phyloP scores from a whole-genome alignment of 1,140 invertebrate genomes.

The Leguminivora glycinivorella region DNA sequence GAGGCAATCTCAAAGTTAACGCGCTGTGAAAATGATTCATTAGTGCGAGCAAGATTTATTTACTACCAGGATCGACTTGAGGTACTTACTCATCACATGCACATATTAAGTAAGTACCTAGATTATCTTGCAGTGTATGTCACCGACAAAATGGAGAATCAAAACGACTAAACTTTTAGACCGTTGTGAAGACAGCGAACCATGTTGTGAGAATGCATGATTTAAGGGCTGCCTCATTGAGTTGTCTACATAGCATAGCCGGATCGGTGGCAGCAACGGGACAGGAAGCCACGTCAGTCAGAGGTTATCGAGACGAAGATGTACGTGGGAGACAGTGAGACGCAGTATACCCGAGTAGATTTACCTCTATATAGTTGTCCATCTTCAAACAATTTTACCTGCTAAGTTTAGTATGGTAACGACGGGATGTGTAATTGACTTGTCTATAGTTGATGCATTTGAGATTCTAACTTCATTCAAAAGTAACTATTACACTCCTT shows the following conservation, averaged over 20 bases:
- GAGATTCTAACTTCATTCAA: too few relatives aligned
- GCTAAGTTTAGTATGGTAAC: neutral
- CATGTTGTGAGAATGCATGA: conserved; percentile 22
- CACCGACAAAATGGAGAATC: neutral
- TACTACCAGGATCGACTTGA: neutral
- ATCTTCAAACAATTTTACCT: neutral
- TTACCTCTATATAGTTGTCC: neutral
- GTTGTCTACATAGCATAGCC: conserved; percentile 27
- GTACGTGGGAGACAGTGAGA: conserved; percentile 34
- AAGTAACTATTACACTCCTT: too few relatives aligned
- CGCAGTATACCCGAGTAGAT: neutral
- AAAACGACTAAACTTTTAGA: conserved; percentile 5
- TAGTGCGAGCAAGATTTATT: conserved; percentile 24
- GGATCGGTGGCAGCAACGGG: conserved; percentile 8
- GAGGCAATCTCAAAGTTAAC: conserved; percentile 19
- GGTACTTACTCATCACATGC: neutral
- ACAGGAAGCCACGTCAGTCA: conserved; percentile 20
- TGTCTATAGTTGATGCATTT: too few relatives aligned
- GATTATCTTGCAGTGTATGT: neutral
- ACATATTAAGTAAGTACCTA: neutral
- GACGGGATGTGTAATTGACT: too few relatives aligned
- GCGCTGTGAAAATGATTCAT: conserved; percentile 31
- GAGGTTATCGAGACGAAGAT: conserved; percentile 36
- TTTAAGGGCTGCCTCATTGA: conserved; percentile 31
- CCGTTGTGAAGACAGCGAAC: neutral